phyloP scores from a whole-genome alignment of 2,113 vertebrate species.

The Tragelaphus strepsiceros region DNA sequence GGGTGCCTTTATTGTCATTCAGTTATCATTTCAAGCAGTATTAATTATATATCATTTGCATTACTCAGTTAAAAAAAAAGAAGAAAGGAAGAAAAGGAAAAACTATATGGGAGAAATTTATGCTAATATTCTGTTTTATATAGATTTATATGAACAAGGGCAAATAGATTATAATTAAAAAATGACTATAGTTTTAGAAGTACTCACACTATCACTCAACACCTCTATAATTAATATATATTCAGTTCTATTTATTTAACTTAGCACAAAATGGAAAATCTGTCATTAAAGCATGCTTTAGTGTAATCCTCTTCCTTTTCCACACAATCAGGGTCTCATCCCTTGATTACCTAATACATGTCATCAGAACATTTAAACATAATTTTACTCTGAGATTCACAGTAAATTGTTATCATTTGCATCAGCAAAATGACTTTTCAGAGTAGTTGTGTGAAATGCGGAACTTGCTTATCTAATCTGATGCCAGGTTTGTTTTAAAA shows the following conservation, averaged over 20 bases:
- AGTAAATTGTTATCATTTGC: background rate
- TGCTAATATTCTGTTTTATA: background rate
- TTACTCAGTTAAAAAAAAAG: too few relatives aligned
- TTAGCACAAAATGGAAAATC: background rate
- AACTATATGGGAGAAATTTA: background rate
- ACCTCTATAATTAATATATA: background rate
- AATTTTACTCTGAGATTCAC: background rate
- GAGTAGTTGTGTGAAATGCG: background rate
- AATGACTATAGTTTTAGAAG: background rate
- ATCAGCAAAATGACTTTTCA: background rate
- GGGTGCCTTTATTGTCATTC: too few relatives aligned
- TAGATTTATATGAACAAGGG: background rate
- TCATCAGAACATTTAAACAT: background rate
- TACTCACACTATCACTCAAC: accelerated
- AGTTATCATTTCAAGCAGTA: too few relatives aligned
- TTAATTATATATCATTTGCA: too few relatives aligned
- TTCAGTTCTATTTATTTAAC: background rate
- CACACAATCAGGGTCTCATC: background rate
- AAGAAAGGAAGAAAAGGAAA: too few relatives aligned
- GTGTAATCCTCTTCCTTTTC: background rate
- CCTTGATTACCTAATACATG: background rate
- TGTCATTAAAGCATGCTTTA: background rate
- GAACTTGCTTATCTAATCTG: background rate
- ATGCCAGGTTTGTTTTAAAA: background rate
- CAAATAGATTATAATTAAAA: background rate